Percentiles rank a stretch among this genome's conserved stretches.
Evolutionary conservation across 2,888 invertebrate genomes (phyloP).

Genomic region (Penaeus monodon): DNA sequence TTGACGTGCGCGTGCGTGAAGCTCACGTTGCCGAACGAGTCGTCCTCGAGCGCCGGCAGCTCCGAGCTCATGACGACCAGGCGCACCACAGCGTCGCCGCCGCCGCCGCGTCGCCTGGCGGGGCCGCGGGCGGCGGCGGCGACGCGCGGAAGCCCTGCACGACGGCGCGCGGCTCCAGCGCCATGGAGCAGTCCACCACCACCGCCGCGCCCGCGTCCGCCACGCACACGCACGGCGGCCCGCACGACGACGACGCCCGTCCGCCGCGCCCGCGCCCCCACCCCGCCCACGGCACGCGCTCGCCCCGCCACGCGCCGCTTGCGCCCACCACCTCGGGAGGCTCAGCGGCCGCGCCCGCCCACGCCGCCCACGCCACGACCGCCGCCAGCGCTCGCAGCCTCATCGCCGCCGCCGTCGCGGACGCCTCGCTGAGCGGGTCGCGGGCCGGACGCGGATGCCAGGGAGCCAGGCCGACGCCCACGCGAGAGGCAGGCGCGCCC

Average conservation of each 20-base stretch:
- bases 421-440: not conserved
- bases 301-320: not conserved
- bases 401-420: not conserved
- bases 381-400: not conserved
- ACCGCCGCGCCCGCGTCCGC: not conserved
- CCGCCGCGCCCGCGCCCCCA: constrained; percentile 9
- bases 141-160: not conserved
- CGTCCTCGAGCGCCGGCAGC: constrained; percentile 30
- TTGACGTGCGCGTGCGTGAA: constrained; percentile 49
- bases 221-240: constrained; percentile 26
- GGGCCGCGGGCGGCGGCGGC: constrained; percentile 13
- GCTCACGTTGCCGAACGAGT: constrained; percentile 36
- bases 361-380: not conserved
- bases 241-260: constrained; percentile 15
- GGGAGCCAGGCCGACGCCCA: no score
- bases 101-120: constrained; percentile 15
- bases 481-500: not conserved
- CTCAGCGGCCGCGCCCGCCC: not conserved
- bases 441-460: not conserved
- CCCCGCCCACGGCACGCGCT: constrained; percentile 6
- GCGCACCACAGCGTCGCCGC: constrained; percentile 11
- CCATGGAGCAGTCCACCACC: constrained; percentile 35
- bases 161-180: not conserved
- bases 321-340: not conserved
- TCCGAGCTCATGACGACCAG: constrained; percentile 53